Conservation (phyloP, 2,797 vertebrate genomes). For the Emys orbicularis region DNA sequence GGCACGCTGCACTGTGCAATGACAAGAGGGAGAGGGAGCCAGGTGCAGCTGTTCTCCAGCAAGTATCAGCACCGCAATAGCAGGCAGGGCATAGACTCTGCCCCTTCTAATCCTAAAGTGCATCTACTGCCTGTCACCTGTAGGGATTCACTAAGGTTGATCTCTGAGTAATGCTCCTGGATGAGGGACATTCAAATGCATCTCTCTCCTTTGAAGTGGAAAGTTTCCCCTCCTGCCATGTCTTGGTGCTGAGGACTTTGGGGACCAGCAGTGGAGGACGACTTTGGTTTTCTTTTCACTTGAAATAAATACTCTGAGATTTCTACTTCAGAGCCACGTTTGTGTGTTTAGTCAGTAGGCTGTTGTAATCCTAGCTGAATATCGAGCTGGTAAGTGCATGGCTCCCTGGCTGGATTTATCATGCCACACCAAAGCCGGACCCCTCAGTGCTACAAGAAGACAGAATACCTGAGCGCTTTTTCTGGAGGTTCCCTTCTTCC, state of each 20-base stretch:
- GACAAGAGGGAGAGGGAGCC: neutral
- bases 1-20: neutral
- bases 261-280: neutral
- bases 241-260: neutral
- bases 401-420: neutral
- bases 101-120: neutral
- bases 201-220: neutral
- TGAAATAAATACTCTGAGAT: neutral
- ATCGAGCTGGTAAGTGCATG: neutral
- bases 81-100: fast-evolving
- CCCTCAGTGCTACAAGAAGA: neutral
- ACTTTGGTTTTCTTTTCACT: neutral
- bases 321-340: neutral
- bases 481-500: constrained; percentile 37
- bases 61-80: neutral
- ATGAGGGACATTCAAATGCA: neutral
- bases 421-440: neutral
- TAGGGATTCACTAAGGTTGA: neutral
- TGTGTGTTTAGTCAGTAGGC: neutral
- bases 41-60: neutral
- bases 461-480: constrained; percentile 7
- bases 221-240: neutral
- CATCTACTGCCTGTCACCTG: neutral
- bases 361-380: neutral
- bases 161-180: neutral